Evolutionary conservation across 2,797 vertebrate species (phyloP), one percentile per base, ranked within the genome.

Genomic region (Nyctalus aviator): DNA sequence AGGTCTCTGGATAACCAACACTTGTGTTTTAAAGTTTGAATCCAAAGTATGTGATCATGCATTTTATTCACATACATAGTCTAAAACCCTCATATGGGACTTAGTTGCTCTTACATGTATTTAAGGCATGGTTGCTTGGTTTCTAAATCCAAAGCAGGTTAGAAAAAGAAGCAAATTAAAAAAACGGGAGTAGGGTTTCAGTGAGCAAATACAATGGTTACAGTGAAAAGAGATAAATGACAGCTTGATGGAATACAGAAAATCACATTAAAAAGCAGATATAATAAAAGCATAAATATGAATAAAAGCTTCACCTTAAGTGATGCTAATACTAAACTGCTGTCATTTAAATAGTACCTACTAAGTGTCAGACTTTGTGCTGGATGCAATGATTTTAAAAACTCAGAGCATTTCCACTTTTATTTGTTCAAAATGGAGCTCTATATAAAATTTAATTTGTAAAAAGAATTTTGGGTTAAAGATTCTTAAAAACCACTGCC

Each of bases 401-500:
- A 73, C 62, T 68, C 85, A 88, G 57, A 89, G n/a, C 25, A n/a
- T 50, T 81, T 77, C 68, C 15, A 35, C 14, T 95, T 91, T 76
- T 32, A 44, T 66, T 84, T 78, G 66, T 66, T 93, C 41, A 75
- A 37, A 75, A 57, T 53, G 71, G 79, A 35, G 23, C 15, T 59
- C 72, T 92, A 35, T 15, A 6, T 66, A 68, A 82, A 62, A 75
- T 79, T 86, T 66, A 59, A 55, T 75, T 32, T 92, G 17, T 46
- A 82, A 90, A 90, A 95, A 86, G 25, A 90, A 75, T 68, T 84
- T 50, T 30, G 23, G 27, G 35, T 89, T 46, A 92, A 85, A 72
- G 90, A 91, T 23, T 55, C 53, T 82, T 50, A 55, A 79, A 96
- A 93, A 88, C 27, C 62, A 96, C 68, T 57, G 48, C 35, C n/a